These are phyloP conservation scores for Trissonchulus sp. DNA, from an alignment of 2,888 invertebrate species.

Conservation along the genomic window DNA sequence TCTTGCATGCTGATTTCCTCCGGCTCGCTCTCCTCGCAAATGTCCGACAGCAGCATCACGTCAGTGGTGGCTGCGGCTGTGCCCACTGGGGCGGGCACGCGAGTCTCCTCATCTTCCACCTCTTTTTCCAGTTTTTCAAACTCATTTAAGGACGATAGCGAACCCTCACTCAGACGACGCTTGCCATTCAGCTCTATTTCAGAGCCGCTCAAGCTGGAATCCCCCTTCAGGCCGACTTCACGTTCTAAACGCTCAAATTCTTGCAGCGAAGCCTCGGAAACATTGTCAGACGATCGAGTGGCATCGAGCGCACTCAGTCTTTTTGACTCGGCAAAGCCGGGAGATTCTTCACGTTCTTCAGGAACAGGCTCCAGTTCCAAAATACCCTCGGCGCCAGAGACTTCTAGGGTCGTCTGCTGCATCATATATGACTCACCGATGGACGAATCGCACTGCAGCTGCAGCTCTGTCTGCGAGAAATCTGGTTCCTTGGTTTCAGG, in stretches of 20 bases:
- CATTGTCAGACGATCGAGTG: constrained; percentile 29
- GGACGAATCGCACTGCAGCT: neutral
- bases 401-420: neutral
- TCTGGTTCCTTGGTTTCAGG: constrained; percentile 13
- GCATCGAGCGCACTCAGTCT: neutral
- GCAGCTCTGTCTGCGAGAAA: neutral
- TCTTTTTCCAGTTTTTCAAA: constrained; percentile 48
- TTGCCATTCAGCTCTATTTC: constrained; percentile 41
- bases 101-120: constrained; percentile 35
- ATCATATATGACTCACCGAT: no score
- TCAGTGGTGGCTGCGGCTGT: constrained; percentile 32
- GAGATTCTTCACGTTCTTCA: constrained; percentile 31
- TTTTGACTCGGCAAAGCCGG: neutral
- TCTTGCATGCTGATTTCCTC: constrained; percentile 50
- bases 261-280: constrained; percentile 32
- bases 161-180: constrained; percentile 12
- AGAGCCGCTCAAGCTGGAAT: constrained; percentile 42
- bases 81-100: constrained; percentile 9
- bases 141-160: constrained; percentile 23
- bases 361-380: constrained; percentile 37
- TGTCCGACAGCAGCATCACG: constrained; percentile 50
- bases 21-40: constrained; percentile 47
- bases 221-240: constrained; percentile 38
- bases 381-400: neutral
- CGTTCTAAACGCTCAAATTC: constrained; percentile 49